phyloP scores from a whole-genome alignment of 64 coral and sea anemone genomes.

The Stylophora pistillata region DNA sequence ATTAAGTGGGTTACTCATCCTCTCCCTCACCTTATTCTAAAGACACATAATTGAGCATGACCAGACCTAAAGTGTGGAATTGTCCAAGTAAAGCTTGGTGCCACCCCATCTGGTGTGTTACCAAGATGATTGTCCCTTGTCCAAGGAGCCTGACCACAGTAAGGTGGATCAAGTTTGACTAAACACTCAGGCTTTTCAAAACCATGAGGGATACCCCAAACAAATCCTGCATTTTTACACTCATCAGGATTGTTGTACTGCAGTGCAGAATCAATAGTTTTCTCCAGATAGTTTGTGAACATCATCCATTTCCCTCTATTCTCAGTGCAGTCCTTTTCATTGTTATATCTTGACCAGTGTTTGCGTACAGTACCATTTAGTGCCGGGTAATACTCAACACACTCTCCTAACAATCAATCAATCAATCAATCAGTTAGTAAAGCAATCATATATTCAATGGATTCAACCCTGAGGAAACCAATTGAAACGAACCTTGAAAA shows the following conservation, averaged over 20 bases:
- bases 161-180: conserved; percentile 64
- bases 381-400: conserved; percentile 73
- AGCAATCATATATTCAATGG: no score
- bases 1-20: background rate
- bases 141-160: conserved; percentile 83
- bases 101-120: conserved; percentile 83
- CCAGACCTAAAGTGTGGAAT: conserved; percentile 83
- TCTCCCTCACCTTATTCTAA: conserved; percentile 83
- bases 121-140: conserved; percentile 97
- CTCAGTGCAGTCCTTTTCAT: conserved; percentile 67
- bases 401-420: conserved; percentile 63
- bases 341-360: conserved; percentile 92
- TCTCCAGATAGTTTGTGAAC: conserved; percentile 90
- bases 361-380: conserved; percentile 26
- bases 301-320: conserved; percentile 84
- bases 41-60: conserved; percentile 68
- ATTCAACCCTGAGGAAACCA: background rate
- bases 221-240: conserved; percentile 54
- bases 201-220: conserved; percentile 78
- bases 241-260: conserved; percentile 19
- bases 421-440: background rate
- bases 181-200: conserved; percentile 73
- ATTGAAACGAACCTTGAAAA: no score
- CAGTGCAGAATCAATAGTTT: background rate
- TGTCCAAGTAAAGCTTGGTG: conserved; percentile 92